Percentiles rank a stretch among this genome's conserved stretches.
Conservation (phyloP, 2,797 vertebrate genomes). For the Erethizon dorsatum region DNA sequence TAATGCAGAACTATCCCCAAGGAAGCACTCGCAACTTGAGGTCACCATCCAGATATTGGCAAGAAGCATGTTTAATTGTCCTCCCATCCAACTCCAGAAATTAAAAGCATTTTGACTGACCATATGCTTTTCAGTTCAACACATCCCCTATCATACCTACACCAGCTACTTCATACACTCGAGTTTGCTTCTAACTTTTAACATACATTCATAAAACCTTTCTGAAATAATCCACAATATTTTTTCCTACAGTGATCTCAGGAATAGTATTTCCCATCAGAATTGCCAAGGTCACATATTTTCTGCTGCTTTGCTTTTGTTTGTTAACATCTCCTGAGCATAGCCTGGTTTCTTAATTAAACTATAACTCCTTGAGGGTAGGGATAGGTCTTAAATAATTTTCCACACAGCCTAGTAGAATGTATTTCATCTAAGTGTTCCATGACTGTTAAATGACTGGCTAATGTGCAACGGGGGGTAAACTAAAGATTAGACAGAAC, state of each 20-base stretch:
- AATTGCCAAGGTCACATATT: background rate
- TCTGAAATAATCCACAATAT: background rate
- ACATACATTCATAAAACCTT: background rate
- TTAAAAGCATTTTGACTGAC: background rate
- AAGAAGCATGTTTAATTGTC: background rate
- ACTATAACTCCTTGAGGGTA: background rate
- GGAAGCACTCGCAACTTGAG: background rate
- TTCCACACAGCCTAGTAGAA: background rate
- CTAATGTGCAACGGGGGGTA: background rate
- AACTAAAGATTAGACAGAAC: background rate
- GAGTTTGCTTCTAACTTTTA: background rate
- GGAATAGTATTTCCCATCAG: background rate
- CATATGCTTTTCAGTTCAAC: background rate
- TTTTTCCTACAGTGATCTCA: background rate
- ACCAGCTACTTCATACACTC: background rate
- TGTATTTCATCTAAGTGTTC: background rate
- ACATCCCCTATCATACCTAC: background rate
- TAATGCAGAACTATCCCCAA: background rate
- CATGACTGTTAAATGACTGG: background rate
- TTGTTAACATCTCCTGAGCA: slow-evolving; percentile 52
- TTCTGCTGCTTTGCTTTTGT: slow-evolving; percentile 41
- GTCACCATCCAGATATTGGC: background rate
- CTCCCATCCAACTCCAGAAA: background rate
- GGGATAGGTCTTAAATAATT: background rate
- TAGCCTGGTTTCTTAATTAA: slow-evolving; percentile 26